Conservation (phyloP, 2,113 vertebrate species). For the Martes martes region DNA sequence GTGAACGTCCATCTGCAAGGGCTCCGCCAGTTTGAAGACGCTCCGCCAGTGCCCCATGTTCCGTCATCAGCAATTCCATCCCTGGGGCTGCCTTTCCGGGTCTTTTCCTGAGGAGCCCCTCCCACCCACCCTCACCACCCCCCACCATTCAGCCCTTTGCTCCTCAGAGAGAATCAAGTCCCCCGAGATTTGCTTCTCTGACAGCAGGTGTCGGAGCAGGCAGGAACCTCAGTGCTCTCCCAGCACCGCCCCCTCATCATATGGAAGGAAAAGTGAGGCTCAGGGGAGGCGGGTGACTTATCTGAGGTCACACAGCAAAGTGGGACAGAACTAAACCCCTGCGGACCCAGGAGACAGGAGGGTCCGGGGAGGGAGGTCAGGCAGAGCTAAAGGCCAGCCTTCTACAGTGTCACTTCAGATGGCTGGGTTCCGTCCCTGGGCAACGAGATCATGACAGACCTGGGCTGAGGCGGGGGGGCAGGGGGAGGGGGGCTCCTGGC, state of each 20-base stretch:
- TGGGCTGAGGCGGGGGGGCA: not conserved
- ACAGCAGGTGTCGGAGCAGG: not conserved
- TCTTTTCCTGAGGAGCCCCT: not conserved
- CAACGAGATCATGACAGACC: not conserved
- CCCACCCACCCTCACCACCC: no score
- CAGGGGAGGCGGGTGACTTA: not conserved
- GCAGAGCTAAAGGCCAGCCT: not conserved
- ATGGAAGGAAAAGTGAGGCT: constrained; percentile 41
- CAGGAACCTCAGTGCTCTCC: constrained; percentile 42
- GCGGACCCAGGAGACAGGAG: not conserved
- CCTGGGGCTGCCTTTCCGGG: not conserved
- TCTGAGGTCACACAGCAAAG: constrained; percentile 35
- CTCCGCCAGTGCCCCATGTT: not conserved
- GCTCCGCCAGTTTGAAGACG: not conserved
- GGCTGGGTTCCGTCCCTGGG: not conserved
- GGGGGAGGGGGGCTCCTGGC: not conserved
- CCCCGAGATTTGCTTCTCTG: not conserved
- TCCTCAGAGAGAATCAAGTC: not conserved
- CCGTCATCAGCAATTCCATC: not conserved
- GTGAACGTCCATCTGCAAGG: not conserved
- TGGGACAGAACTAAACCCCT: not conserved
- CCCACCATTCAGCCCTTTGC: not conserved
- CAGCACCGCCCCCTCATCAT: constrained; percentile 39
- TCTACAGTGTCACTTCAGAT: not conserved
- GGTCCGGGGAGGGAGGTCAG: fast-evolving